Conservation (phyloP, 2,797 vertebrate species). For the Saxicola maurus region DNA sequence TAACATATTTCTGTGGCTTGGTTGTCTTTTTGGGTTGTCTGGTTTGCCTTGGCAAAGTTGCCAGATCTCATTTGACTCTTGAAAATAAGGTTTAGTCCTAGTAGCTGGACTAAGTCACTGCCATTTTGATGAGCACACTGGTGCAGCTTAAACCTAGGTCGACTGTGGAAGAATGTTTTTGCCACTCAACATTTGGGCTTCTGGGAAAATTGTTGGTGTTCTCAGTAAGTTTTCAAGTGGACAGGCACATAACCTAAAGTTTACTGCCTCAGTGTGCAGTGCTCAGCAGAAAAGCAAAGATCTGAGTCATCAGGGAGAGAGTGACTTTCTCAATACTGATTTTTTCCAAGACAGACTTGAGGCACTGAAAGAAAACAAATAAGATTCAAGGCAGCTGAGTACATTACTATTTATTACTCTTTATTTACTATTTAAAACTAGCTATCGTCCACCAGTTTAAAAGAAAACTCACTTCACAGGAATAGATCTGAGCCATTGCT, state of each 20-base stretch:
- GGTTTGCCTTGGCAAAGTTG: not conserved
- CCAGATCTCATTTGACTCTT: not conserved
- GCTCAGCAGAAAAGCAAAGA: not conserved
- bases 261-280: not conserved
- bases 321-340: not conserved
- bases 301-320: conserved; percentile 1
- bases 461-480: not conserved
- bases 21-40: not conserved
- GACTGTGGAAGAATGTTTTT: not conserved
- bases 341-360: not conserved
- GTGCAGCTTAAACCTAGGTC: not conserved
- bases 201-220: not conserved
- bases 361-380: not conserved
- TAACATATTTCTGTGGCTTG: not conserved
- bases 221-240: not conserved
- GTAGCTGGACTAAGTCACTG: not conserved
- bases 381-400: not conserved
- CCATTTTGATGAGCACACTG: not conserved
- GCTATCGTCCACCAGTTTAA: not conserved
- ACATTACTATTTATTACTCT: not conserved
- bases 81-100: not conserved
- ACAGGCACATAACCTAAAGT: not conserved
- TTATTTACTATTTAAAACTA: not conserved
- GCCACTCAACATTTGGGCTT: not conserved
- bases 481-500: not conserved